Conservation (phyloP, 2,888 invertebrate genomes). For the Eristalis tenax region DNA sequence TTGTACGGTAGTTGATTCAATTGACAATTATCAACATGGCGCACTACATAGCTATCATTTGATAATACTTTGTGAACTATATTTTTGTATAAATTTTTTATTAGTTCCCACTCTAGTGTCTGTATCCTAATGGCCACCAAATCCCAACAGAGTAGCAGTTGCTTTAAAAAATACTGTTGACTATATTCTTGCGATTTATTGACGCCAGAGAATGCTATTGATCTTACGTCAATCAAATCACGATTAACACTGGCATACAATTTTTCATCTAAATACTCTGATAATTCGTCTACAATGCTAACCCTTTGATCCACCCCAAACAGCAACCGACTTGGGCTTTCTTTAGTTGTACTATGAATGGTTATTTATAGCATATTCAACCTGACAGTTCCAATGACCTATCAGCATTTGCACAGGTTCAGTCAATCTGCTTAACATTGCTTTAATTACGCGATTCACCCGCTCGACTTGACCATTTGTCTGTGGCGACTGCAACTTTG, state of each 20-base stretch:
- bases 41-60: too few relatives aligned
- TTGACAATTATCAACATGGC: too few relatives aligned
- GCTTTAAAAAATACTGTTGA: conserved; percentile 40
- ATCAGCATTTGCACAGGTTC: conserved; percentile 30
- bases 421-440: conserved; percentile 36
- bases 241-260: not conserved
- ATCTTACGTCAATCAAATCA: too few relatives aligned
- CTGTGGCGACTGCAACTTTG: too few relatives aligned
- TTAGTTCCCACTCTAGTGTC: conserved; percentile 13
- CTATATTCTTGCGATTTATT: conserved; percentile 46
- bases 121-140: conserved; percentile 16
- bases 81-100: too few relatives aligned
- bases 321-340: conserved; percentile 24
- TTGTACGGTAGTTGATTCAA: too few relatives aligned
- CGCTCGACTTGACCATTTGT: conserved; percentile 36
- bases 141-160: conserved; percentile 44
- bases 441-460: conserved; percentile 41
- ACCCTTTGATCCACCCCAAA: conserved; percentile 55
- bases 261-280: not conserved
- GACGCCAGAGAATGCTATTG: not conserved
- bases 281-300: conserved; percentile 18
- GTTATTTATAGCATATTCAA: conserved; percentile 55
- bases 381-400: conserved; percentile 1
- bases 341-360: conserved; percentile 14
- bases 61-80: too few relatives aligned